Evolutionary conservation across 2,113 vertebrate species (phyloP).

Genomic region (Archilochus colubris): DNA sequence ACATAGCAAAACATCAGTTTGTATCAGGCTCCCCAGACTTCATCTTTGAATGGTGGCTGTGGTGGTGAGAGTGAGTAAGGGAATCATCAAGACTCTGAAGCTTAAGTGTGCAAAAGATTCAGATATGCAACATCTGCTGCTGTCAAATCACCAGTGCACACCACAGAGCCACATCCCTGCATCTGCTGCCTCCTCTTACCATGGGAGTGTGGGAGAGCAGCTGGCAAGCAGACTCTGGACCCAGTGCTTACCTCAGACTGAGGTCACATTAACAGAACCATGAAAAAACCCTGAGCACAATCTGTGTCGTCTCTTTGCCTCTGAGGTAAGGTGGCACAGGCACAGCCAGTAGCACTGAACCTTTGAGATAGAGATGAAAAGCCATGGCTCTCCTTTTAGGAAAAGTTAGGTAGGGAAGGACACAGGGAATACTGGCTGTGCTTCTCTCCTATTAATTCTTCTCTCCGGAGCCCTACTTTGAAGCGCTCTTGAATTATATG

Average conservation of each 20-base stretch:
- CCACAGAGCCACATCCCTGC: neutral
- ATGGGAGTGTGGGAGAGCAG: rapidly evolving
- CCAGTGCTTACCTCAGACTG: neutral
- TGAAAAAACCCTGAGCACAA: rapidly evolving
- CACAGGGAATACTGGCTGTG: neutral
- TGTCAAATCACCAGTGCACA: rapidly evolving
- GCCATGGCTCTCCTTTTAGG: neutral
- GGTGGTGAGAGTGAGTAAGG: rapidly evolving
- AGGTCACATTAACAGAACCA: neutral
- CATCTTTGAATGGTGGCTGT: neutral
- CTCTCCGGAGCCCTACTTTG: constrained; percentile 36
- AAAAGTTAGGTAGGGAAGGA: neutral
- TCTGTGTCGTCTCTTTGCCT: neutral
- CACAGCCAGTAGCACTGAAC: rapidly evolving
- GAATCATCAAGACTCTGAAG: neutral
- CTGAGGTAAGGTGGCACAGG: neutral
- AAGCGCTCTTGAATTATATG: constrained; percentile 67
- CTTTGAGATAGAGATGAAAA: neutral
- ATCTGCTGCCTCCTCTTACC: neutral
- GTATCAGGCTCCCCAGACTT: neutral
- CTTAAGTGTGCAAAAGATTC: neutral
- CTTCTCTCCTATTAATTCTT: neutral
- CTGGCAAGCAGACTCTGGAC: neutral
- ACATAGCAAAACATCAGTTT: neutral
- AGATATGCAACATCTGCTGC: neutral